A percentile compares a stretch with the other conserved stretches of the same genome.
phyloP scores from a whole-genome alignment of 2,797 vertebrate species.

The Spea hammondii region DNA sequence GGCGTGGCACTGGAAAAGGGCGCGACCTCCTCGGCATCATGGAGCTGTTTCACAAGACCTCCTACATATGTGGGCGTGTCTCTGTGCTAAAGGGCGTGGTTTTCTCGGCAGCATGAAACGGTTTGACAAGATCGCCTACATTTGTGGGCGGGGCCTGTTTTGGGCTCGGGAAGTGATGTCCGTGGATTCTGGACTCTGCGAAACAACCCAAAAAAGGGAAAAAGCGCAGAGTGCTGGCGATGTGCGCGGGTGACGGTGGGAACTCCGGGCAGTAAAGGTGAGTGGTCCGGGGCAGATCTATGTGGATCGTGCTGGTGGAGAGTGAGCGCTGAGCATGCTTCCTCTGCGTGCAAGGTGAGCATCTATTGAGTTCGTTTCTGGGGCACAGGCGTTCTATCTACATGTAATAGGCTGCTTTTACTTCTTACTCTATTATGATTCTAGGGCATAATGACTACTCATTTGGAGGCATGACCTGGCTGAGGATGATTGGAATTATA shows the following conservation, averaged over 20 bases:
- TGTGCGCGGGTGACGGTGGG: neutral
- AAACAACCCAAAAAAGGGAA: slow-evolving; percentile 26
- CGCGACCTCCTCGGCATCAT: too few species aligned
- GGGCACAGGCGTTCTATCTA: too few species aligned
- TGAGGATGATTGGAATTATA: too few species aligned
- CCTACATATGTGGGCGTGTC: neutral
- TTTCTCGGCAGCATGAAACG: neutral
- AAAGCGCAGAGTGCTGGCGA: neutral
- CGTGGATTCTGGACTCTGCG: neutral
- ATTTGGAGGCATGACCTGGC: too few species aligned
- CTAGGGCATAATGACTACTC: too few species aligned
- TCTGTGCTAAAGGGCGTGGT: neutral
- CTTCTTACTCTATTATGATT: too few species aligned
- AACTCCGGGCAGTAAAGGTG: slow-evolving; percentile 5
- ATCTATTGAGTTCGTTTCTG: too few species aligned
- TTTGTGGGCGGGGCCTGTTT: neutral
- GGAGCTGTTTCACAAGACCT: neutral
- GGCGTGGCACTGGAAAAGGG: too few species aligned
- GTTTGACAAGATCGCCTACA: neutral
- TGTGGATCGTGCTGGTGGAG: neutral
- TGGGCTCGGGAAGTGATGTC: slow-evolving; percentile 37
- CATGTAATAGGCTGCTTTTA: too few species aligned
- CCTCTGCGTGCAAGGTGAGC: neutral
- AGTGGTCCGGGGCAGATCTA: neutral
- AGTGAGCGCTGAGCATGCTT: neutral